Evolutionary conservation across 1,140 invertebrate genomes (phyloP).

Genomic region (Drosophila ironensis): DNA sequence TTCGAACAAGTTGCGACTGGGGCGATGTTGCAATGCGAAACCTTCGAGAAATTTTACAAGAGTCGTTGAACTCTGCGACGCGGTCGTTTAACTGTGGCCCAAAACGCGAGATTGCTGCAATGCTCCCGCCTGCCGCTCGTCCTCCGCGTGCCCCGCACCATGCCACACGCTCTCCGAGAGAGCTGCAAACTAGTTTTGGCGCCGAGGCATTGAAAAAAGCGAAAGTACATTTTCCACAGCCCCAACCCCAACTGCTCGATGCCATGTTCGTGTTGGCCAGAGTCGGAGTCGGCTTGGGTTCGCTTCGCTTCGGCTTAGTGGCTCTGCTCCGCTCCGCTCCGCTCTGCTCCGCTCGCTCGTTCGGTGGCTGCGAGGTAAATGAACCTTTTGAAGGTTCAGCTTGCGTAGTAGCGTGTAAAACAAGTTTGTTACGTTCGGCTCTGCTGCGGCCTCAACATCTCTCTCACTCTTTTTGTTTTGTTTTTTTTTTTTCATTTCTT

Average conservation of each 20-base stretch:
- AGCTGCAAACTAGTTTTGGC: conserved; percentile 75
- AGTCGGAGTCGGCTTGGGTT: background rate
- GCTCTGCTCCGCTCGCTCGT: background rate
- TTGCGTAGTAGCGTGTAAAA: conserved; percentile 77
- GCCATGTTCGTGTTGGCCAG: conserved; percentile 13
- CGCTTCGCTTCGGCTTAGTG: background rate
- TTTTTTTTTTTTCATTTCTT: conserved; percentile 25
- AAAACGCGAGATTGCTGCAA: conserved; percentile 46
- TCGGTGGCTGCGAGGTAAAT: too few relatives aligned
- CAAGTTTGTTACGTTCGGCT: conserved; percentile 78
- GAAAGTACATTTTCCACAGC: conserved; percentile 77
- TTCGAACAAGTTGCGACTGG: conserved; percentile 58
- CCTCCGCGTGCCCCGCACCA: too few relatives aligned
- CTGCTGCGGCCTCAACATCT: background rate
- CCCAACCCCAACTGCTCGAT: background rate
- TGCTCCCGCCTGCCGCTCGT: conserved; percentile 45
- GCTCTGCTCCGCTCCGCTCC: conserved; percentile 15
- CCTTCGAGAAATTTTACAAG: conserved; percentile 81
- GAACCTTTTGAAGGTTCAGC: conserved; percentile 82
- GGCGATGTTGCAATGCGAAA: conserved; percentile 78
- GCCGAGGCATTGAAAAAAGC: conserved; percentile 81
- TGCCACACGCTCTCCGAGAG: conserved; percentile 7
- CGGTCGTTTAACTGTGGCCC: conserved; percentile 61
- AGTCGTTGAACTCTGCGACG: conserved; percentile 74
- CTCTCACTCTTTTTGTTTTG: conserved; percentile 1